Evolutionary conservation across 2,113 vertebrate genomes (phyloP), one percentile per base, ranked within the genome.

Genomic region (Clinocottus analis): DNA sequence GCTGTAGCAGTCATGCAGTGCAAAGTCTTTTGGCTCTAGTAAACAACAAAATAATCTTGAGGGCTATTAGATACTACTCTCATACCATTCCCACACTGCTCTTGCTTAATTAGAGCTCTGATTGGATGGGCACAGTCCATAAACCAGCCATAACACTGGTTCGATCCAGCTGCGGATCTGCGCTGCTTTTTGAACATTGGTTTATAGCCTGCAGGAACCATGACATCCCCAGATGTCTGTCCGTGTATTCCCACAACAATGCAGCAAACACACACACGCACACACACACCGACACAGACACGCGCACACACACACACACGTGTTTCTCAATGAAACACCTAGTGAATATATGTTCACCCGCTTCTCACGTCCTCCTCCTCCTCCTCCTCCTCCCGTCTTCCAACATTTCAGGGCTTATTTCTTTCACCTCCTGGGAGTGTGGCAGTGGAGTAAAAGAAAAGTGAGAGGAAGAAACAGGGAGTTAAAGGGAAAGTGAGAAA

Each of bases 71-170:
- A 72, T 61, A 62, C 62, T 59, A 53, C 29, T 51, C 68, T 74
- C 59, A 74, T 61, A 47, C 83, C 51, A 77, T 79, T 81, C 70
- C 74, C 79, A 82, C 25, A 63, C 74, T 43, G 80, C 75, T 83
- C 64, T 51, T 87, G 85, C 72, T 78, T 92, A 93, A 92, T 94
- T 93, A 91, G 90, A 89, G 86, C 84, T 58, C 63, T 92, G 91
- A 93, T 91, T 92, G 88, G 89, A 90, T 82, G 79, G 65, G 69
- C 79, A 87, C 82, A 89, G 90, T 77, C 84, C 90, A 92, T 92
- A 91, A 94, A 94, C 12, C 90, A 87, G 83, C 85, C 82, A 80
- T 85, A 89, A 92, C 75, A 80, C 87, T 77, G 84, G 29, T 90
- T 84, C 71, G 65, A 47, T 82, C 81, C 87, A 91, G 84, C 78